These are phyloP conservation scores for Cheilosia soror DNA, from an alignment of 2,888 invertebrate genomes.

Conservation along the genomic window DNA sequence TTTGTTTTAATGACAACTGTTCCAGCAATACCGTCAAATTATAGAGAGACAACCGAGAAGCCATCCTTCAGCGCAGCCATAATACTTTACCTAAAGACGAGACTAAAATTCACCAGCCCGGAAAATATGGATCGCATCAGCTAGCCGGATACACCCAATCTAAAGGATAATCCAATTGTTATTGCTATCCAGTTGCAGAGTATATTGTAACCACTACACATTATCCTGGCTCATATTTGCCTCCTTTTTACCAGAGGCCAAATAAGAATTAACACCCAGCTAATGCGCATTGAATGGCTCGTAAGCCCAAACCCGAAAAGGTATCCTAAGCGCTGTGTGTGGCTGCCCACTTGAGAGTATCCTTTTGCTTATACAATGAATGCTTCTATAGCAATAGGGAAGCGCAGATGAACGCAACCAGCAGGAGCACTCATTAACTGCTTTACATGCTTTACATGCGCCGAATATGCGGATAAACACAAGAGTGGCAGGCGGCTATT, in stretches of 20 bases:
- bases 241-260: slow-evolving; percentile 29
- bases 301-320: slow-evolving; percentile 27
- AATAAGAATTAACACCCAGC: slow-evolving; percentile 64
- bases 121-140: slow-evolving; percentile 34
- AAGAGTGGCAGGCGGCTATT: slow-evolving; percentile 33
- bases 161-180: slow-evolving; percentile 43
- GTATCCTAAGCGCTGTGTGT: slow-evolving; percentile 58
- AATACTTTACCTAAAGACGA: slow-evolving; percentile 4
- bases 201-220: slow-evolving; percentile 3
- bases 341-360: slow-evolving; percentile 57
- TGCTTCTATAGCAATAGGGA: slow-evolving; percentile 1
- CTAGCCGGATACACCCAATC: background rate
- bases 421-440: slow-evolving; percentile 41
- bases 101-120: slow-evolving; percentile 32
- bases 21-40: no score
- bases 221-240: slow-evolving; percentile 16
- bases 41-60: no score
- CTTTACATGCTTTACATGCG: slow-evolving; percentile 70
- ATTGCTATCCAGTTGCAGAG: slow-evolving; percentile 40
- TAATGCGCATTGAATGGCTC: slow-evolving; percentile 62
- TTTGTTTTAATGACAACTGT: no score
- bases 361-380: slow-evolving; percentile 12
- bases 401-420: slow-evolving; percentile 46
- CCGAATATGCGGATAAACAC: slow-evolving; percentile 41
- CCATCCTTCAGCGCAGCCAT: no score